Evolutionary conservation across 2,888 invertebrate genomes (phyloP), one percentile per base, ranked within the genome.

Genomic region (Andrena haemorrhoa): DNA sequence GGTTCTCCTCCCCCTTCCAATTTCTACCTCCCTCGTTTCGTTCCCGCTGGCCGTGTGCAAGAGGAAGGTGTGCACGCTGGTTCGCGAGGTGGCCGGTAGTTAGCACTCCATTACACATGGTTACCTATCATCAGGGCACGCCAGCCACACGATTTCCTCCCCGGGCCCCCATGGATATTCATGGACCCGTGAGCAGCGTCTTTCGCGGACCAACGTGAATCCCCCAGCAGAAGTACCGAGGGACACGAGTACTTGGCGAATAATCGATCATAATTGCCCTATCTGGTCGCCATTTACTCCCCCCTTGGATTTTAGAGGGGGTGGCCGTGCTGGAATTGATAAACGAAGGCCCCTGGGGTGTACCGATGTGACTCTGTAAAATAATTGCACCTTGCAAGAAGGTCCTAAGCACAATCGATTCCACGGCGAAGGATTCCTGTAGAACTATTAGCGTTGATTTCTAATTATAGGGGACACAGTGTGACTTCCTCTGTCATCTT

Each of bases 21-120:
- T 73, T 41, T 31, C 23, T 49, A 47, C 76, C 70, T 68, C 74
- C 64, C 53, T 75, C 60, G 60, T 23, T 82, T 75, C 77, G 60
- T 41, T 23, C 75, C 77, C 41, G 49, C 58, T 58, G 61, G 51
- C 63, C 66, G 77, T n/a, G 47, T 66, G 53, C 63, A 79, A 64
- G 79, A 64, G 77, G 87, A 87, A 87, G 81, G 81, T 87, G 88
- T 89, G 41, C 56, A 26, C 26, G 90, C 86, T 89, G 85, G 88
- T 89, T 89, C 89, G 89, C 89, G 89, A 92, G 90, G 91, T 92
- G 91, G 92, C 87, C 91, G 87, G 90, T 90, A 93, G 92, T 92
- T 92, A 92, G 90, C 92, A 92, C 93, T 91, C 92, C 91, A 92
- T 92, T 92, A 92, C 92, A 92, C 89, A 91, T 90, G 91, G 91